Base-by-base conservation (phyloP, 2,113 vertebrate species). In the Onychorhynchus coronatus region DNA sequence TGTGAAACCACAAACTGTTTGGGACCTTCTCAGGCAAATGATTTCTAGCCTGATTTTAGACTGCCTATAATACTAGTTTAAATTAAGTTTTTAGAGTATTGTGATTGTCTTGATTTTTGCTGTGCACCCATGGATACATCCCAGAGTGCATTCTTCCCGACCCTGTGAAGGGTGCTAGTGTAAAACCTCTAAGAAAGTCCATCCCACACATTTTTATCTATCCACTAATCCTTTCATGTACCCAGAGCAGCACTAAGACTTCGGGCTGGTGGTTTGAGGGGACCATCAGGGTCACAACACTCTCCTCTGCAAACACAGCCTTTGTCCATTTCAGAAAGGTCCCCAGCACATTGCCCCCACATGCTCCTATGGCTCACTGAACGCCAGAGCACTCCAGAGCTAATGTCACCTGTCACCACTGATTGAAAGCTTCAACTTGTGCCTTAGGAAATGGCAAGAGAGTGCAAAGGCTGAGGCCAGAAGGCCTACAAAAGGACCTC, bases 371-470 rank as follows among this genome's bases (percentile, higher is more conserved):
- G 0, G 77, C 41, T 50, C 6, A 5, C 16, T 63, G 83, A 86
- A 77, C 0, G 3, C 42, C 0, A 0, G 13, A 83, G 37, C 0
- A 11, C 71, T 35, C 17, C 2, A 7, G 11, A 86, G 65, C 33
- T 74, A 92, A 95, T 12, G 30, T 42, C 61, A 42, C 42, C 91
- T 91, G 92, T 87, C 96, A 92, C 68, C 67, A 47, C 25, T 44
- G 50, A 91, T 4, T 0, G 14, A 96, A 92, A 77, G 72, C 79
- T 46, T 24, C 50, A 71, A 46, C 16, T 77, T 35, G 16, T 55
- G 73, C 35, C 50, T 91, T 9, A 86, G 27, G 46, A 88, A 94
- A 84, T 59, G 80, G 59, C 25, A 81, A 76, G 28, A 68, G 35
- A 65, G 68, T 15, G 42, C 67, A 96, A 91, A 96, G 76, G 56